These are phyloP conservation scores for Megalonaias nervosa DNA, from an alignment of 1,140 invertebrate species.

Conservation along the genomic window DNA sequence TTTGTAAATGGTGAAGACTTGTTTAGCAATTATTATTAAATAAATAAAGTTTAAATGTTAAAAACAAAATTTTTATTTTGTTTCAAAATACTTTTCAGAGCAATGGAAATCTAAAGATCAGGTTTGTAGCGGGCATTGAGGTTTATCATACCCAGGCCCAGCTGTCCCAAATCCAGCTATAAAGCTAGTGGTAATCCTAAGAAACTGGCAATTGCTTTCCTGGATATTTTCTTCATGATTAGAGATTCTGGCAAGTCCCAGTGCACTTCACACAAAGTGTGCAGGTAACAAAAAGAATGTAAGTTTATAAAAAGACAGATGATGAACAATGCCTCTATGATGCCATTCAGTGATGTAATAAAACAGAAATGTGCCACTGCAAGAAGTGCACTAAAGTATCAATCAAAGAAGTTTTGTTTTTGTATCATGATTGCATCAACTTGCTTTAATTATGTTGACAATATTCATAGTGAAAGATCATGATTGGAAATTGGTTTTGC, in stretches of 20 bases:
- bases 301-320: not conserved
- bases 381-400: not conserved
- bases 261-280: not conserved
- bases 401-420: no score
- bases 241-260: not conserved
- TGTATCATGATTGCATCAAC: no score
- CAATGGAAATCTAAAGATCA: not conserved
- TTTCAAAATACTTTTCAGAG: not conserved
- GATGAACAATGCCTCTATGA: not conserved
- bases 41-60: no score
- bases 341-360: not conserved
- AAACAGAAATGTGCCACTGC: not conserved
- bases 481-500: no score
- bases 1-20: no score
- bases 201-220: not conserved
- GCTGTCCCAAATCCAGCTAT: not conserved
- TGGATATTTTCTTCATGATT: not conserved
- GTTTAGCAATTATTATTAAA: no score
- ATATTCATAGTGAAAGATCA: no score
- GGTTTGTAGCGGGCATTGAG: no score
- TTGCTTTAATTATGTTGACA: no score
- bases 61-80: no score
- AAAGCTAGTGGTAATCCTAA: constrained; percentile 1
- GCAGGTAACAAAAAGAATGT: not conserved
- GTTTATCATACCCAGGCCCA: no score